These are phyloP conservation scores for Frankliniella fusca DNA, from an alignment of 2,888 invertebrate genomes.

Conservation along the genomic window DNA sequence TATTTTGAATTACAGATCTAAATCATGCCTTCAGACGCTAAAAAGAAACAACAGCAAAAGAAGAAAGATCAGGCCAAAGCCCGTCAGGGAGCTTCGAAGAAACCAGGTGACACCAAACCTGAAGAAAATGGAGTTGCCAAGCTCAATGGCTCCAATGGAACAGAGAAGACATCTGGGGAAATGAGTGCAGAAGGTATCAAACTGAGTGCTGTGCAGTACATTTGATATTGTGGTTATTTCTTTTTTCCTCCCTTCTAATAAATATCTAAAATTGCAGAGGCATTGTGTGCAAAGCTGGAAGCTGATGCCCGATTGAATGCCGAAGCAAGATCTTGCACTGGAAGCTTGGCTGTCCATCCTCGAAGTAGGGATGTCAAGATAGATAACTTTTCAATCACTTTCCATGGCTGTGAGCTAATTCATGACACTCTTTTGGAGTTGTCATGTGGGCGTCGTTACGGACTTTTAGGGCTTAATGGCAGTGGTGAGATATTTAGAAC, in stretches of 20 bases:
- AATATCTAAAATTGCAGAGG: conserved; percentile 56
- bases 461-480: conserved; percentile 95
- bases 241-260: conserved; percentile 13
- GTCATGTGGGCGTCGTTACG: conserved; percentile 95
- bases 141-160: conserved; percentile 45
- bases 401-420: conserved; percentile 94
- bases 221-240: background rate
- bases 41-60: conserved; percentile 95
- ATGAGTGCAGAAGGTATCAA: conserved; percentile 66
- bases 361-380: conserved; percentile 95
- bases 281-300: conserved; percentile 79
- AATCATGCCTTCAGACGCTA: conserved; percentile 96
- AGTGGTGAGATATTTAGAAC: conserved; percentile 62
- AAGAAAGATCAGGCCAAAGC: conserved; percentile 91
- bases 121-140: conserved; percentile 34
- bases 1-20: background rate
- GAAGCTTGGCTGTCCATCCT: conserved; percentile 90
- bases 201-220: conserved; percentile 29
- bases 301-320: conserved; percentile 89
- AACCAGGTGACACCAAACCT: conserved; percentile 42
- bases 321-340: conserved; percentile 90
- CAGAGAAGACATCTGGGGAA: conserved; percentile 54
- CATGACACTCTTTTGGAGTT: conserved; percentile 94
- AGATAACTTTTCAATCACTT: conserved; percentile 92
- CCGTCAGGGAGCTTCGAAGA: conserved; percentile 53